phyloP scores from a whole-genome alignment of 2,888 invertebrate genomes.

The Spilosoma lubricipeda region DNA sequence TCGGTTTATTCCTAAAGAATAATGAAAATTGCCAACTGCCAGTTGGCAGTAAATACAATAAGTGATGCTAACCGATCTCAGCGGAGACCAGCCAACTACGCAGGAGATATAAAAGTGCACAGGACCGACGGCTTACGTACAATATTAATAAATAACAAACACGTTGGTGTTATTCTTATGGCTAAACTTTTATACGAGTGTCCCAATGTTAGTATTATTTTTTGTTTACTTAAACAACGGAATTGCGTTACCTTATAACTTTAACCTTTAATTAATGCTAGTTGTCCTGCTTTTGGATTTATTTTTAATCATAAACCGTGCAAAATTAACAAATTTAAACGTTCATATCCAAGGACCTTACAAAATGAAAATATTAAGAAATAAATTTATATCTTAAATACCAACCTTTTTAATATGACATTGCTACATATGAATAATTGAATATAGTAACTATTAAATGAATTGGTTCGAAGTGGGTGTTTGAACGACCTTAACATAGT shows the following conservation, averaged over 20 bases:
- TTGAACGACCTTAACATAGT: conserved; percentile 1
- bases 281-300: too few relatives aligned
- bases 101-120: too few relatives aligned
- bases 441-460: neutral
- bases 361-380: neutral
- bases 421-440: neutral
- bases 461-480: neutral
- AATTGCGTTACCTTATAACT: too few relatives aligned
- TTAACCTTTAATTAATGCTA: too few relatives aligned
- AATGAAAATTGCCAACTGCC: neutral
- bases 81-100: too few relatives aligned
- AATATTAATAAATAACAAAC: too few relatives aligned
- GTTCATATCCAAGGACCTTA: neutral
- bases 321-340: neutral
- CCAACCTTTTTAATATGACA: neutral
- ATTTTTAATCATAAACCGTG: neutral
- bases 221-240: neutral
- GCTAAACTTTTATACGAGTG: too few relatives aligned
- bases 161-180: too few relatives aligned
- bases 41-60: neutral
- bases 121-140: too few relatives aligned
- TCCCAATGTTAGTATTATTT: neutral
- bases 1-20: too few relatives aligned
- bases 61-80: too few relatives aligned
- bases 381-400: neutral